These are phyloP conservation scores for Nycticryphes semicollaris DNA, from an alignment of 2,113 vertebrate species.

Conservation along the genomic window DNA sequence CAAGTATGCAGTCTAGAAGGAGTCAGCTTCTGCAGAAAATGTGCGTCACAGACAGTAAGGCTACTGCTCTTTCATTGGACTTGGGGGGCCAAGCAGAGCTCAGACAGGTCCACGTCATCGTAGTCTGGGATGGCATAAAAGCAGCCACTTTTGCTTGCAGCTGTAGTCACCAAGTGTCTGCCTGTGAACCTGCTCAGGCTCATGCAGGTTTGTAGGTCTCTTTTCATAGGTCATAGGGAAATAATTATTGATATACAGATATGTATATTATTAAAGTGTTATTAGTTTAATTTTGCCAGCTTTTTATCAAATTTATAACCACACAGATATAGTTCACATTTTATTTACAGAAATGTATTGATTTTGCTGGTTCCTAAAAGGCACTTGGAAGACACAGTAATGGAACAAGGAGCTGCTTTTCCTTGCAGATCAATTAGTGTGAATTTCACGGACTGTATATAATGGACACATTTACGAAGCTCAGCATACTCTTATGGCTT, in stretches of 20 bases:
- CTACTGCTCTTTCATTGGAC: not conserved
- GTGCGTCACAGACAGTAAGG: accelerated
- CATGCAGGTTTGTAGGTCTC: not conserved
- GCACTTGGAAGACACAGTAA: slow-evolving; percentile 63
- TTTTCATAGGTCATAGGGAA: not conserved
- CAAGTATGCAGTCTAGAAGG: not conserved
- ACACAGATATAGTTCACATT: slow-evolving; percentile 39
- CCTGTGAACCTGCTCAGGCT: not conserved
- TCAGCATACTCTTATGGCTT: slow-evolving; percentile 70
- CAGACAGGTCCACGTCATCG: accelerated
- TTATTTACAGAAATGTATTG: slow-evolving; percentile 77
- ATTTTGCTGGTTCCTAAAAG: slow-evolving; percentile 76
- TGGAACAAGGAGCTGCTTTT: slow-evolving; percentile 56
- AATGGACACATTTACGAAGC: slow-evolving; percentile 61
- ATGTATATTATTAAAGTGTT: slow-evolving; percentile 12
- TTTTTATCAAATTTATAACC: slow-evolving; percentile 69
- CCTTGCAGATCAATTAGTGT: slow-evolving; percentile 72
- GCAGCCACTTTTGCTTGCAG: not conserved
- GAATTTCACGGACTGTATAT: slow-evolving; percentile 74
- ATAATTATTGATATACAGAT: not conserved
- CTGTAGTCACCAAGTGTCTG: not conserved
- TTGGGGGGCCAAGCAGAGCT: not conserved
- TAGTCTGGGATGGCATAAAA: not conserved
- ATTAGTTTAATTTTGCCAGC: slow-evolving; percentile 60
- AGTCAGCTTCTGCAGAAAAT: not conserved